phyloP scores from a whole-genome alignment of 2,113 vertebrate species.

The Oceanites oceanicus region DNA sequence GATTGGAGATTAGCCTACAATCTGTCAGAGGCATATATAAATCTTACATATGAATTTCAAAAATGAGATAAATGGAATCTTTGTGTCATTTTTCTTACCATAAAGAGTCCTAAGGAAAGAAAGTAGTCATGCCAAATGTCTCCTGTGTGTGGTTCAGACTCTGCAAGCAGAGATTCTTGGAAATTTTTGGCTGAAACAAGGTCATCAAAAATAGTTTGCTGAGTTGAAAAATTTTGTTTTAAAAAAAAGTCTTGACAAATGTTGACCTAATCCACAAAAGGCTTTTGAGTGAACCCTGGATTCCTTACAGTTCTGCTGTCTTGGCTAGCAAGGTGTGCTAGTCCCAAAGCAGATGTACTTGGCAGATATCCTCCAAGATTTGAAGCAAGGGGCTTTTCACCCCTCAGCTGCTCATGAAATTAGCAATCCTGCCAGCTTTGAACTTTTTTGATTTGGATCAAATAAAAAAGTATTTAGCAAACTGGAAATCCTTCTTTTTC shows the following conservation, averaged over 20 bases:
- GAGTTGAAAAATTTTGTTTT: not conserved
- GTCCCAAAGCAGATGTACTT: conserved; percentile 41
- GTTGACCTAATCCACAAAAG: conserved; percentile 25
- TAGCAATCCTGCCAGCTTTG: not conserved
- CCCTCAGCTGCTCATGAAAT: not conserved
- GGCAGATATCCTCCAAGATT: conserved; percentile 19
- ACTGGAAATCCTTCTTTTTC: not conserved
- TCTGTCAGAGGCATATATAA: not conserved
- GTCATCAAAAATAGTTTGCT: not conserved
- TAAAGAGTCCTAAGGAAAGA: conserved; percentile 6
- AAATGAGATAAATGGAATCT: conserved; percentile 36
- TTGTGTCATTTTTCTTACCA: not conserved
- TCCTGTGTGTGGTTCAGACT: not conserved
- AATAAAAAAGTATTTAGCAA: not conserved
- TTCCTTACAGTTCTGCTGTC: conserved; percentile 19
- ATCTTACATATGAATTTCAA: not conserved
- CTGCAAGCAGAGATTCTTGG: not conserved
- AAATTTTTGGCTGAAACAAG: conserved; percentile 1
- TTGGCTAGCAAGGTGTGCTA: conserved; percentile 50
- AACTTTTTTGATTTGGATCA: conserved; percentile 17
- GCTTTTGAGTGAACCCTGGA: not conserved
- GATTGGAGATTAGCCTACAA: not conserved
- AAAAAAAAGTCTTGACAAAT: not conserved
- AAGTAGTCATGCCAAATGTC: not conserved
- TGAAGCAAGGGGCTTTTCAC: conserved; percentile 23